Evolutionary conservation across 1,140 invertebrate genomes (phyloP).

Genomic region (fruit fly (Drosophila melanogaster)): Release_6_plus_ISO1_MT NT_033777.3:16633501-16634000

Average conservation of each 20-base stretch:
- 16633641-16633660: constrained; percentile 37
- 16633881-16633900: constrained; percentile 33
- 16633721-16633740: constrained; percentile 43
- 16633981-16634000: constrained; percentile 13
- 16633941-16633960: constrained; percentile 49
- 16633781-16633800: constrained; percentile 47
- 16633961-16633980: constrained; percentile 33
- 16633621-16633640: constrained; percentile 24
- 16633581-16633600: constrained; percentile 23
- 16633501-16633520: constrained; percentile 67
- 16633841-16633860: constrained; percentile 16
- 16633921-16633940: constrained; percentile 67
- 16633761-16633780: constrained; percentile 13
- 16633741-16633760: constrained; percentile 46
- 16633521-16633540: constrained; percentile 46
- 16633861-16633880: constrained; percentile 36
- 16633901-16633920: constrained; percentile 37
- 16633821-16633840: constrained; percentile 2
- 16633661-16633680: constrained; percentile 7
- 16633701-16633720: constrained; percentile 42
- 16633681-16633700: constrained; percentile 37
- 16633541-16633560: constrained; percentile 28
- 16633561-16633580: constrained; percentile 11
- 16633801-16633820: constrained; percentile 37
- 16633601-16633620: constrained; percentile 38